These are phyloP conservation scores for Diploscapter pachys DNA, from an alignment of 1,140 invertebrate genomes.

Conservation along the genomic window DNA sequence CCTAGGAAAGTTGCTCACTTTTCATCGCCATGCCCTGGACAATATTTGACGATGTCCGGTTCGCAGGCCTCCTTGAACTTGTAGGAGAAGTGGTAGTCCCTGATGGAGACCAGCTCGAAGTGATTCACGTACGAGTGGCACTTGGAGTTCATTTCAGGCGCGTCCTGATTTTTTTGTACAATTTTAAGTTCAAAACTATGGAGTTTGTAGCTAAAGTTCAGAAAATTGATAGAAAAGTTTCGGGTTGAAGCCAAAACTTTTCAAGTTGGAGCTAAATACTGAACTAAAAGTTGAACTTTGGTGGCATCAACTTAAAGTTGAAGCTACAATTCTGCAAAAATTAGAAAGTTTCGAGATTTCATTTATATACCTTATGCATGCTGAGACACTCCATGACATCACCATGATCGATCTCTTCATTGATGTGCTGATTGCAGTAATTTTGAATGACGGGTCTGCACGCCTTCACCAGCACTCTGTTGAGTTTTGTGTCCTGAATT, in stretches of 20 bases:
- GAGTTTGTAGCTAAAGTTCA: background rate
- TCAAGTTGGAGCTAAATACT: too few relatives aligned
- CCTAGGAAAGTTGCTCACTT: slow-evolving; percentile 43
- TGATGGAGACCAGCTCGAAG: slow-evolving; percentile 75
- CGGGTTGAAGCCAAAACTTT: background rate
- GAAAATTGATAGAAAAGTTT: background rate
- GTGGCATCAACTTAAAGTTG: too few relatives aligned
- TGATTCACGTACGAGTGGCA: slow-evolving; percentile 91
- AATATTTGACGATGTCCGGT: slow-evolving; percentile 75
- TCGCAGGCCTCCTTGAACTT: slow-evolving; percentile 92
- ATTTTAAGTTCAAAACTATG: background rate
- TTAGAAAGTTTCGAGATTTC: too few relatives aligned
- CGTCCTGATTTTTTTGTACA: slow-evolving; percentile 63
- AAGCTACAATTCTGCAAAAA: too few relatives aligned
- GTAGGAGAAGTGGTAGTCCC: slow-evolving; percentile 87
- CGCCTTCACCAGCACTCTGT: slow-evolving; percentile 72
- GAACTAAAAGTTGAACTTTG: too few relatives aligned
- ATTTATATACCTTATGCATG: slow-evolving; percentile 69
- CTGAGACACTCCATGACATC: slow-evolving; percentile 90
- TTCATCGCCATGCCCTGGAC: slow-evolving; percentile 62
- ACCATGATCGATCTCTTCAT: slow-evolving; percentile 67
- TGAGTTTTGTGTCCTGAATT: slow-evolving; percentile 59
- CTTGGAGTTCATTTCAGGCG: slow-evolving; percentile 71
- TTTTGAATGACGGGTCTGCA: slow-evolving; percentile 79
- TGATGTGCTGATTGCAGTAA: slow-evolving; percentile 72